Base-by-base conservation (phyloP, 2,888 invertebrate species). In the Tortrix viridana region DNA sequence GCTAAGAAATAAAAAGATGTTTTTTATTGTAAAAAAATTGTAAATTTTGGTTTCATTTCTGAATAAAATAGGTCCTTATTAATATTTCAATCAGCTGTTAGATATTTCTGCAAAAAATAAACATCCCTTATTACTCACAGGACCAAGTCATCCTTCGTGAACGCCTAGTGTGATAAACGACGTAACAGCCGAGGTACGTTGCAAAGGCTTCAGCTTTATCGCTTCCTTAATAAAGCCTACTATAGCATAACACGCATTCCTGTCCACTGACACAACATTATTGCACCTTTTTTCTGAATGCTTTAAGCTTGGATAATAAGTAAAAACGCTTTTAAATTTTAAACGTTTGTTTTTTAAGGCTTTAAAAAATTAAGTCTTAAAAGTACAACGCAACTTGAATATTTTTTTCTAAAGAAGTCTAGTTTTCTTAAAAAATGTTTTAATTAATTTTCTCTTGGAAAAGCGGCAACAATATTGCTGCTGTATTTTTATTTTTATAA, bases 111-210 rank as follows among this genome's bases (percentile, higher is more conserved):
- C 20, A 53, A 16, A 55, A 20, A 59, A 57, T 50, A 62, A 70
- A 74, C 68, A 73, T 77, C 74, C 77, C 81, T 74, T 84, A 71
- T 77, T 79, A 72, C 78, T 76, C 80, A 76, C 90, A 92, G 92
- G 92, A 92, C 92, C 83, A 92, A 92, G 88, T 92, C 91, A 76
- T 92, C 92, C 79, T 92, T 92, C 89, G 92, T 92, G 85, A 92
- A 92, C 88, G 91, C 92, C 87, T 92, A 92, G 86, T 81, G 85
- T 78, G 82, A 81, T 76, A 75, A 74, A 70, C 83, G 76, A 78
- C 75, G 76, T 67, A 67, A 74, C 74, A 77, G 76, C 69, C 74
- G 84, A 92, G 91, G 91, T 91, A 92, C 74, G 91, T 89, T 72
- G 71, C 71, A 70, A 66, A 73, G 77, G 76, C 74, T 80, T 81